Evolutionary conservation across 2,113 vertebrate species (phyloP).

Genomic region (Sinocyclocheilus grahami): DNA sequence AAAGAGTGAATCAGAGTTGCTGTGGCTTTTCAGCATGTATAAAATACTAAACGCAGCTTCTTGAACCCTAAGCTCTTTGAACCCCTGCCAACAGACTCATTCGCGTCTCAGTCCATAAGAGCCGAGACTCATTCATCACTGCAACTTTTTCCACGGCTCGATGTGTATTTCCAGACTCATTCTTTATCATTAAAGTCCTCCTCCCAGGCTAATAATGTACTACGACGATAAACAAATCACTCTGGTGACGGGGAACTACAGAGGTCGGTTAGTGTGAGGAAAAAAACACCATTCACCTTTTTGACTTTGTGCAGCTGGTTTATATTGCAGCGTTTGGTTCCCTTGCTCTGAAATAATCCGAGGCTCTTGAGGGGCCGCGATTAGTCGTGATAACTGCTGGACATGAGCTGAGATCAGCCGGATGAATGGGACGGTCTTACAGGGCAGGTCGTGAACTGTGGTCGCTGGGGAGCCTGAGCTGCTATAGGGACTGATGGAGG

Average conservation of each 20-base stretch:
- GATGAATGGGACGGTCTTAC: background rate
- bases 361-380: background rate
- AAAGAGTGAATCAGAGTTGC: background rate
- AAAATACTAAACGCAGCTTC: background rate
- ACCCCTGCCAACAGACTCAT: background rate
- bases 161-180: slow-evolving; percentile 15
- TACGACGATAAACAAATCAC: slow-evolving; percentile 12
- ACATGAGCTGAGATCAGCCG: background rate
- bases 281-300: slow-evolving; percentile 4
- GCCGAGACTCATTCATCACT: background rate
- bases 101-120: background rate
- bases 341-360: background rate
- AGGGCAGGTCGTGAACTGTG: background rate
- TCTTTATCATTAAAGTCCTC: slow-evolving; percentile 22
- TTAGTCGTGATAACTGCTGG: slow-evolving; percentile 5
- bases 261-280: background rate
- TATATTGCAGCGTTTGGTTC: slow-evolving; percentile 7
- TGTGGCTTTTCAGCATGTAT: background rate
- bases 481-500: slow-evolving; percentile 2
- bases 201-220: slow-evolving; percentile 15
- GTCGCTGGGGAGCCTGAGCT: background rate
- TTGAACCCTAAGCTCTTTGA: background rate
- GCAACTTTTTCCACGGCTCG: background rate
- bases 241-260: background rate
- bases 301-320: slow-evolving; percentile 36